Conservation (phyloP, 1,140 invertebrate genomes). For the Aricia agestis region DNA sequence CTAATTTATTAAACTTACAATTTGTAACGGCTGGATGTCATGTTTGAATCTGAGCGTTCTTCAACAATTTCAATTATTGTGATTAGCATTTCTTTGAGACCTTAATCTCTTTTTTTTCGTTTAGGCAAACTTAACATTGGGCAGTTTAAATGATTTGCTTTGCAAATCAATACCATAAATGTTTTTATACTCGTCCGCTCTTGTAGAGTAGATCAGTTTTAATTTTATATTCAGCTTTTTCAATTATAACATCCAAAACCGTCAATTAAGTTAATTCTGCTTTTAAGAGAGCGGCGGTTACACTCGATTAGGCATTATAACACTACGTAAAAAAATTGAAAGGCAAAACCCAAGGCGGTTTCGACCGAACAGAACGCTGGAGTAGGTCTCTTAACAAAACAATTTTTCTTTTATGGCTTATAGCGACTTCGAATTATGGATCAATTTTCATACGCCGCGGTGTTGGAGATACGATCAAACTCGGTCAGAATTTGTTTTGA, state of each 20-base stretch:
- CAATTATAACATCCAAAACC: not conserved
- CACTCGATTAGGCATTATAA: constrained; percentile 9
- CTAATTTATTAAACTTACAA: constrained; percentile 6
- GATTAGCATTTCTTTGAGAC: not conserved
- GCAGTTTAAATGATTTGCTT: not conserved
- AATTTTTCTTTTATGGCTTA: not conserved
- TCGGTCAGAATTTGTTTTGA: not conserved
- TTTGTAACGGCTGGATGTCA: not conserved
- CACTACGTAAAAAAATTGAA: not conserved
- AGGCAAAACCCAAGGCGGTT: not conserved
- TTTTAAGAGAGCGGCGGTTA: constrained; percentile 14
- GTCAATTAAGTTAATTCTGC: not conserved
- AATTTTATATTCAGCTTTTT: not conserved
- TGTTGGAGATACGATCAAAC: not conserved
- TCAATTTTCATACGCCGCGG: not conserved
- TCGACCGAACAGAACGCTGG: not conserved
- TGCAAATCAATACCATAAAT: not conserved
- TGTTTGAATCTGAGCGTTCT: not conserved
- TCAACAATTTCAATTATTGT: not conserved
- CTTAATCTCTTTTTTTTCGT: not conserved
- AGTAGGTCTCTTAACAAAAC: not conserved
- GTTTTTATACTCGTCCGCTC: not conserved
- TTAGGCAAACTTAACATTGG: not conserved
- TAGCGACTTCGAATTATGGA: not conserved
- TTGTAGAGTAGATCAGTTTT: not conserved